These are phyloP conservation scores for Cecidostiba fungosa DNA, from an alignment of 2,888 invertebrate genomes.

Conservation along the genomic window DNA sequence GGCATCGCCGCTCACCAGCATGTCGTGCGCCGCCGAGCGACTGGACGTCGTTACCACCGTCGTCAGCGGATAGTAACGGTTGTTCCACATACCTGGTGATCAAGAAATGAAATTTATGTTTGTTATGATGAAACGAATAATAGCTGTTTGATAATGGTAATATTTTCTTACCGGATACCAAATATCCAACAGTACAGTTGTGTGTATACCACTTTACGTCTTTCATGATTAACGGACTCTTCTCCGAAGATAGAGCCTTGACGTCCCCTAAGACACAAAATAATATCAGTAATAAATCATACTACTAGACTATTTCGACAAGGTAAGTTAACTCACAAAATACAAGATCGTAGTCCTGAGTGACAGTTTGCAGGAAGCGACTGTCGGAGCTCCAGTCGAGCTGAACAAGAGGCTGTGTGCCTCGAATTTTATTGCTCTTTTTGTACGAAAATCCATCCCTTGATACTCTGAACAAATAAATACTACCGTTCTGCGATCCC, in stretches of 20 bases:
- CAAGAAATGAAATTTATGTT: neutral
- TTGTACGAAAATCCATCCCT: constrained; percentile 95
- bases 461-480: constrained; percentile 91
- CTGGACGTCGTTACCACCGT: constrained; percentile 91
- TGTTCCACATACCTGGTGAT: constrained; percentile 92
- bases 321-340: constrained; percentile 87
- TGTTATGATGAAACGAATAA: no score
- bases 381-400: constrained; percentile 96
- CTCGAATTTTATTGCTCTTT: constrained; percentile 93
- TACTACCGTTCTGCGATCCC: constrained; percentile 94
- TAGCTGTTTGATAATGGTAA: neutral
- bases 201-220: constrained; percentile 95
- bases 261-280: constrained; percentile 87
- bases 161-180: constrained; percentile 87
- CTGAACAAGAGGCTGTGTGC: constrained; percentile 91
- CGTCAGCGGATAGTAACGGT: constrained; percentile 92
- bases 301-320: neutral
- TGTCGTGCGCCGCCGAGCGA: constrained; percentile 91
- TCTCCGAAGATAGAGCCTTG: constrained; percentile 92
- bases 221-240: constrained; percentile 94
- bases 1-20: constrained; percentile 92
- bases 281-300: neutral
- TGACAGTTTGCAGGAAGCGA: constrained; percentile 92
- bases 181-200: constrained; percentile 92
- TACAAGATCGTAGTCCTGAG: constrained; percentile 93